These are phyloP conservation scores for Epinephelus coioides DNA, from an alignment of 2,797 vertebrate species.

Conservation along the genomic window DNA sequence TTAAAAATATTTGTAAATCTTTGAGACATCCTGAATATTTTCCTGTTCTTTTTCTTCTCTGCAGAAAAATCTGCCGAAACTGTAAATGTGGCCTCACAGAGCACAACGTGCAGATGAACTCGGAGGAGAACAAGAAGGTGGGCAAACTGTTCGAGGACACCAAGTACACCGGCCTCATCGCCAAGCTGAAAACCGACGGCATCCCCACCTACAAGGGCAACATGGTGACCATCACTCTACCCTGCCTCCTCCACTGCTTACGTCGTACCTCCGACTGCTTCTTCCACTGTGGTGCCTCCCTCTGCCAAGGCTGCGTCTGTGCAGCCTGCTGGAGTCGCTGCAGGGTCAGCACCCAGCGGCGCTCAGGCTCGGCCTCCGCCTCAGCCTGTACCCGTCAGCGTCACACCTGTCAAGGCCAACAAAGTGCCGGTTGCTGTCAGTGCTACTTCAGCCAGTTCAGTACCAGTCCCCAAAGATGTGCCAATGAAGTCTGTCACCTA, in stretches of 20 bases:
- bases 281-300: conserved; percentile 43
- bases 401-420: conserved; percentile 46
- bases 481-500: conserved; percentile 93
- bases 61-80: conserved; percentile 97
- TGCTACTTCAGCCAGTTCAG: conserved; percentile 83
- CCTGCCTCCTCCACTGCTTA: conserved; percentile 81
- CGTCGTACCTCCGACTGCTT: conserved; percentile 24
- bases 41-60: conserved; percentile 28
- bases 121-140: conserved; percentile 95
- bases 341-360: not conserved
- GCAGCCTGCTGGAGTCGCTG: conserved; percentile 8
- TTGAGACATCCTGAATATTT: not conserved
- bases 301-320: conserved; percentile 23
- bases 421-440: conserved; percentile 46
- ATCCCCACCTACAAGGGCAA: conserved; percentile 91
- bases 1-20: not conserved
- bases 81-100: conserved; percentile 97
- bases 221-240: conserved; percentile 91
- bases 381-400: conserved; percentile 11
- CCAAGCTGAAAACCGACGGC: conserved; percentile 94
- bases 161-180: conserved; percentile 95
- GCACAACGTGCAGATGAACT: conserved; percentile 92
- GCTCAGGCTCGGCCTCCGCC: not conserved
- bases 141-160: conserved; percentile 97
- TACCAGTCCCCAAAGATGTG: conserved; percentile 88